Evolutionary conservation across 2,888 invertebrate genomes (phyloP), one percentile per base, ranked within the genome.

Genomic region (Erpobdella octoculata): DNA sequence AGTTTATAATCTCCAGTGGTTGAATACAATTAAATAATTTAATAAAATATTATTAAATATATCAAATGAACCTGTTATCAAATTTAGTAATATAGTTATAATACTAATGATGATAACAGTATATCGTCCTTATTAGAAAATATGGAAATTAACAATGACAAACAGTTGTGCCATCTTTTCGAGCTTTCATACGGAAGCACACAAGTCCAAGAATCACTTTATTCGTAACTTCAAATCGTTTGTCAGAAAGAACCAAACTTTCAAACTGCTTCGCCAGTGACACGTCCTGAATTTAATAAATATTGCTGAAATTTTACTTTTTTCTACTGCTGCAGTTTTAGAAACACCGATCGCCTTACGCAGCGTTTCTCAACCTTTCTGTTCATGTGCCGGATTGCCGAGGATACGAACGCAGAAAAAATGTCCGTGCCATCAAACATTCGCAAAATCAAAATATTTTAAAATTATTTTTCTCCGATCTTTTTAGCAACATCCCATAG

Each of bases 181-280:
- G 35, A 88, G n/a, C 88, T 85, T 89, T 90, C 38, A 93, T 83
- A 78, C 92, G 87, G 82, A 97, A 96, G 80, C 94, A 95, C 6
- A 95, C 91, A 31, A 96, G 85, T 0, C 91, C 97, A 88, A 98
- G 88, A 0, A 76, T 86, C 6, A 93, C 93, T 78, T 94, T 91
- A 72, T 87, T 87, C 68, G 89, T 88, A 6, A 94, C 84, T 80
- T 94, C 89, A 81, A 95, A 96, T 74, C 90, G 86, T 0, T 86
- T 83, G 81, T 95, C 93, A 0, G 84, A 82, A 70, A 83, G 81
- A 0, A 93, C 88, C 36, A 90, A 83, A 0, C 87, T 83, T 75
- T 90, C 90, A 80, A 97, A 93, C 77, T 89, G 85, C 76, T 89
- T 86, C 0, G 95, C 93, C 74, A 94, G 84, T 18, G 73, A 58